Base-by-base conservation (phyloP, 2,113 vertebrate species). In the Coracopsis vasa region DNA sequence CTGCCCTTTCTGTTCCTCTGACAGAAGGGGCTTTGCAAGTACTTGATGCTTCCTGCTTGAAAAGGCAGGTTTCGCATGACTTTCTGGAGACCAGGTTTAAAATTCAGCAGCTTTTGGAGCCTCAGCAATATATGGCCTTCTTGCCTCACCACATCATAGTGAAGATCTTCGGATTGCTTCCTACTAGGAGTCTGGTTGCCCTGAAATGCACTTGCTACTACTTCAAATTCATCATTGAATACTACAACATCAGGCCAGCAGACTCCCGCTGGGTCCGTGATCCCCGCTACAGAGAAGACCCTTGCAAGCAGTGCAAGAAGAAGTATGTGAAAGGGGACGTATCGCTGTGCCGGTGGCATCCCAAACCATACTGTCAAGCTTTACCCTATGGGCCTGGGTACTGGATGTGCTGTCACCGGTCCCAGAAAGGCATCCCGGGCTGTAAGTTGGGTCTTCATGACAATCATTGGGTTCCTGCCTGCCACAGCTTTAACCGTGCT, bases 231-330 rank as follows among this genome's bases (percentile, higher is more conserved):
- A 93, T 99, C 96, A 99, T 99, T 1, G 98, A 99, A 73, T 98
- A 98, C 90, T 99, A 99, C 79, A 98, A 98, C 89, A 98, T 99
- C 80, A 96, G 99, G 70, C 99, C 99, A 1, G 98, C 99, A 0
- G 99, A 99, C 95, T 99, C 99, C 3, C 98, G 99, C 72, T 99
- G 99, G 99, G 99, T 99, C 23, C 98, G 98, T 3, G 99, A 99
- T 66, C 99, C 99, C 2, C 99, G 99, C 78, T 99, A 99, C 96
- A 97, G 98, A 18, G 99, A 99, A 44, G 99, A 99, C 90, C 99
- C 99, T 10, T 99, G 99, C 97, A 99, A 99, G 95, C 99, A 99
- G 93, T 99, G 99, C 97, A 99, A 99, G 97, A 99, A 98, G 95
- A 99, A 98, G 5, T 99, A 99, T 9, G 96, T 97, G 6, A 98